Percentiles rank a stretch among this genome's conserved stretches.
These are phyloP conservation scores for Psylliodes chrysocephalus DNA, from an alignment of 2,888 invertebrate genomes.

Conservation along the genomic window DNA sequence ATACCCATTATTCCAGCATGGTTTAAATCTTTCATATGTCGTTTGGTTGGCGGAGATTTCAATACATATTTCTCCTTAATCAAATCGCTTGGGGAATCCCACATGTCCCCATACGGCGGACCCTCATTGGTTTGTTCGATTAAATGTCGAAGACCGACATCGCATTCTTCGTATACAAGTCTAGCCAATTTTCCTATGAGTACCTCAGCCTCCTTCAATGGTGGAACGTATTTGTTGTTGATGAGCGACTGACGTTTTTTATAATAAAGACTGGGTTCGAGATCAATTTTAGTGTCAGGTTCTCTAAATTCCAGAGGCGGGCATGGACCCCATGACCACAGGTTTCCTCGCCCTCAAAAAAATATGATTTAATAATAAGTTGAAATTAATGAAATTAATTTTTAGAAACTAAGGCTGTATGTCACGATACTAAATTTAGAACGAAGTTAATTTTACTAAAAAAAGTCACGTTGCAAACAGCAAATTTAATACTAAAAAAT, in stretches of 20 bases:
- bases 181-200: constrained; percentile 59
- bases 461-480: too few relatives aligned
- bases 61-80: constrained; percentile 61
- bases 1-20: constrained; percentile 62
- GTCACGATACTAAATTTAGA: too few relatives aligned
- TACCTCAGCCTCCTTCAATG: constrained; percentile 56
- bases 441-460: too few relatives aligned
- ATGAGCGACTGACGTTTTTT: constrained; percentile 37
- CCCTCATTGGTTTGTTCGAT: constrained; percentile 52
- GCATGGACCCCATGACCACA: too few relatives aligned
- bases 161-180: constrained; percentile 56
- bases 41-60: constrained; percentile 60
- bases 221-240: constrained; percentile 54
- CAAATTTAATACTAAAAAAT: too few relatives aligned
- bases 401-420: too few relatives aligned
- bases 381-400: too few relatives aligned
- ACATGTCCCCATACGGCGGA: constrained; percentile 55
- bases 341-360: too few relatives aligned
- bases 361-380: too few relatives aligned
- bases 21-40: constrained; percentile 60
- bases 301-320: too few relatives aligned
- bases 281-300: constrained; percentile 26
- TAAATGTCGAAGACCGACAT: constrained; percentile 53
- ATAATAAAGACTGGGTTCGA: constrained; percentile 37
- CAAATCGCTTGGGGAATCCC: constrained; percentile 64